phyloP scores from a whole-genome alignment of 2,113 vertebrate genomes.

The Cathartes aura region DNA sequence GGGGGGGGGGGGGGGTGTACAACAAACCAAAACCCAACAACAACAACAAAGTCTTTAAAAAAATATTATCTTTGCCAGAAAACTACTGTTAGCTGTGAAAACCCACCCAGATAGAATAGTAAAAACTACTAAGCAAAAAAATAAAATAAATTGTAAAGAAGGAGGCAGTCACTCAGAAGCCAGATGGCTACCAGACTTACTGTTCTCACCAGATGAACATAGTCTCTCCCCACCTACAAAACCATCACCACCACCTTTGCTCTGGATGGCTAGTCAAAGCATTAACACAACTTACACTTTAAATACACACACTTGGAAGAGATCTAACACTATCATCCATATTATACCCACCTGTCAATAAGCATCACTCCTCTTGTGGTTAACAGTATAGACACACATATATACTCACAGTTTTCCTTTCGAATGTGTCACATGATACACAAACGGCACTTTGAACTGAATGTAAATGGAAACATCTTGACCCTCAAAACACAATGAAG shows the following conservation, averaged over 20 bases:
- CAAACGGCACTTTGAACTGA: rapidly evolving
- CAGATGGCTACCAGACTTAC: neutral
- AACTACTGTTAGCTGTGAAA: neutral
- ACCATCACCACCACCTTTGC: neutral
- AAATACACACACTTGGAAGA: neutral
- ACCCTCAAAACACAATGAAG: neutral
- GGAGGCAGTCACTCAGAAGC: neutral
- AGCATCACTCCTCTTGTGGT: neutral
- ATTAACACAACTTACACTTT: neutral
- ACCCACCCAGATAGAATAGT: neutral
- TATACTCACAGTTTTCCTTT: neutral
- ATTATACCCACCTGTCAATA: neutral
- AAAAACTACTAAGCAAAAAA: neutral
- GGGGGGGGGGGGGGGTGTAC: rapidly evolving
- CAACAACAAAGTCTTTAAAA: neutral
- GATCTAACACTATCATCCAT: neutral
- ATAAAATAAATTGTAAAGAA: neutral
- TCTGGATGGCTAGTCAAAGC: neutral
- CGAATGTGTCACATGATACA: neutral
- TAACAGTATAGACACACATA: neutral
- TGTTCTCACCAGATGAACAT: neutral
- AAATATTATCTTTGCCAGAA: neutral
- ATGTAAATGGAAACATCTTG: neutral
- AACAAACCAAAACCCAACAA: neutral
- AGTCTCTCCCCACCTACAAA: neutral